phyloP scores from a whole-genome alignment of 2,113 vertebrate genomes.

The Psettodes erumei region DNA sequence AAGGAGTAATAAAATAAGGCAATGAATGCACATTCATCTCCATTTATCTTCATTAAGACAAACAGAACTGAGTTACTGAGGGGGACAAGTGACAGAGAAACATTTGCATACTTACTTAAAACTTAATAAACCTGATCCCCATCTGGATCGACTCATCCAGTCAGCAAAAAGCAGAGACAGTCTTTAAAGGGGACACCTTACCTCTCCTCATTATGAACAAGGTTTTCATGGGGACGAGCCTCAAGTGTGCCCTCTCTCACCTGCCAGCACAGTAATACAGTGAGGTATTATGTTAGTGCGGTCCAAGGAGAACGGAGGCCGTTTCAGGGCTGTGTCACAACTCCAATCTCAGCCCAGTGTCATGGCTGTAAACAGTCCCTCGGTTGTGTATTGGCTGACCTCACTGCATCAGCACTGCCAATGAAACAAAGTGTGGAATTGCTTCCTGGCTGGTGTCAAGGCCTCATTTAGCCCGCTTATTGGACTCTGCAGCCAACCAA shows the following conservation, averaged over 20 bases:
- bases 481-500: constrained; percentile 58
- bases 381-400: constrained; percentile 60
- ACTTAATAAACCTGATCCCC: too few species aligned
- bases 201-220: not conserved
- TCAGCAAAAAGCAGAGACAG: not conserved
- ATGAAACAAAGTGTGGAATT: constrained; percentile 53
- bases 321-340: constrained; percentile 52
- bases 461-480: constrained; percentile 69
- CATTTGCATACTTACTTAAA: too few species aligned
- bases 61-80: not conserved
- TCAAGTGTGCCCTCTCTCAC: not conserved
- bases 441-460: constrained; percentile 69
- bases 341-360: constrained; percentile 62
- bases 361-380: constrained; percentile 60
- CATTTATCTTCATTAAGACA: constrained; percentile 18
- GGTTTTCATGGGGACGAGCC: not conserved
- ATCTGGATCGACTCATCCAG: too few species aligned
- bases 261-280: constrained; percentile 12
- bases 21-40: constrained; percentile 21
- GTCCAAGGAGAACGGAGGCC: constrained; percentile 25
- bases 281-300: constrained; percentile 45
- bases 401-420: constrained; percentile 52
- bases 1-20: not conserved
- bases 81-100: not conserved
- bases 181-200: not conserved